Conservation (phyloP, 92 coral and sea anemone genomes). For the Anthopleura xanthogrammica region DNA sequence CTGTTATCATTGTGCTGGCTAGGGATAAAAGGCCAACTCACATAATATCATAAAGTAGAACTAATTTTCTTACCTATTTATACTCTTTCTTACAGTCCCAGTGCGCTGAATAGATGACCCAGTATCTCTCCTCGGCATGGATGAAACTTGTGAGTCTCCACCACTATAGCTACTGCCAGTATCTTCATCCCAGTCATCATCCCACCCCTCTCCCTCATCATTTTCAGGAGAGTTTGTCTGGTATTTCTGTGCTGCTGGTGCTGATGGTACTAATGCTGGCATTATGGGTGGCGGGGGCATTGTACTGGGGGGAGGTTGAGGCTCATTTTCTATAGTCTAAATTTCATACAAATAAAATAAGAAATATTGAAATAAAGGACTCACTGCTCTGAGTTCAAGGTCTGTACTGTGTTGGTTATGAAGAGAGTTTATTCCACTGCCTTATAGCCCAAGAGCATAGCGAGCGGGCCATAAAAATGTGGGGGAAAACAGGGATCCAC, state of each 20-base stretch:
- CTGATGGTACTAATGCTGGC: constrained; percentile 35
- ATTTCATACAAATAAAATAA: not conserved
- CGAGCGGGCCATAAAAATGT: no score
- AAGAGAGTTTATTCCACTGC: no score
- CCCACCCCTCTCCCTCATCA: constrained; percentile 73
- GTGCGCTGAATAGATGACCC: constrained; percentile 65
- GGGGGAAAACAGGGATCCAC: no score
- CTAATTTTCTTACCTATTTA: constrained; percentile 63
- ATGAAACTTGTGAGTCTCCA: constrained; percentile 57
- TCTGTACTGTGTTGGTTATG: no score
- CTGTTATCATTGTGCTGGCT: no score
- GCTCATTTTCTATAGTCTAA: constrained; percentile 26
- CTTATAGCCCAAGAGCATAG: no score
- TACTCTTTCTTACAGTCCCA: constrained; percentile 92
- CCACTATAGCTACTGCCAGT: constrained; percentile 83
- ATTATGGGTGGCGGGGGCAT: constrained; percentile 18
- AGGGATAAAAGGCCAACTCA: not conserved
- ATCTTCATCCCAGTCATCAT: constrained; percentile 85
- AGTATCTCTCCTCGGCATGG: constrained; percentile 59
- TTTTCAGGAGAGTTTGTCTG: constrained; percentile 18
- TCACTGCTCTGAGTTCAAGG: no score
- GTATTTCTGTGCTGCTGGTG: constrained; percentile 24
- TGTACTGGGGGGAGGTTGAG: constrained; percentile 32
- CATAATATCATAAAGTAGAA: not conserved
- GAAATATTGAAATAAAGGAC: not conserved